Percentiles rank a stretch among this genome's conserved stretches.
These are phyloP conservation scores for Lasiommata megera DNA, from an alignment of 2,888 invertebrate species.

Conservation along the genomic window DNA sequence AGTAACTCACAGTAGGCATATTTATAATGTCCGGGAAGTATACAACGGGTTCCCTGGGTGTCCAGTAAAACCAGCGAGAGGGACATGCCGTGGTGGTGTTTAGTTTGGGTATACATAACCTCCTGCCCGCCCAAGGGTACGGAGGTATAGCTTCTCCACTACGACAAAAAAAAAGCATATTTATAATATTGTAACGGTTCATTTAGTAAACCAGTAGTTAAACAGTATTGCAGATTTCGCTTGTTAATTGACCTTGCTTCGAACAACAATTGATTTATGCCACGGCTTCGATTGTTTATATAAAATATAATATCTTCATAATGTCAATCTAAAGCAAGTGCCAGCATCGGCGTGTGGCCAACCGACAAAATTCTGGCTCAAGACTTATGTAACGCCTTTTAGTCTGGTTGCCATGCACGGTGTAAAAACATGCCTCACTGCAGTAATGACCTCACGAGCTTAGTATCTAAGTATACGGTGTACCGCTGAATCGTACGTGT, in stretches of 20 bases:
- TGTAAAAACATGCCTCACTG: slow-evolving; percentile 30
- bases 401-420: slow-evolving; percentile 39
- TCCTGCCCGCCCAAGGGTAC: too few species aligned
- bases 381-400: slow-evolving; percentile 35
- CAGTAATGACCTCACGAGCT: slow-evolving; percentile 30
- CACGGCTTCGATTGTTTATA: slow-evolving; percentile 11
- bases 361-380: slow-evolving; percentile 34
- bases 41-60: too few species aligned
- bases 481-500: slow-evolving; percentile 9
- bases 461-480: slow-evolving; percentile 3
- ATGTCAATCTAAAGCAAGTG: slow-evolving; percentile 25
- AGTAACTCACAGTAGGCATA: too few species aligned
- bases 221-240: not conserved
- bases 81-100: too few species aligned
- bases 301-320: slow-evolving; percentile 8
- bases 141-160: too few species aligned
- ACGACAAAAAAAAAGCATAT: too few species aligned
- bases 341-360: slow-evolving; percentile 35
- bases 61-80: too few species aligned
- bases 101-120: too few species aligned
- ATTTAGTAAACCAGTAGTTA: not conserved
- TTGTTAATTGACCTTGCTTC: slow-evolving; percentile 2
- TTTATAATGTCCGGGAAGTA: too few species aligned
- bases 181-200: too few species aligned
- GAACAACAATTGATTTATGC: slow-evolving; percentile 3